Base-by-base conservation (phyloP, 2,113 vertebrate genomes). In the Bostrychus sinensis region DNA sequence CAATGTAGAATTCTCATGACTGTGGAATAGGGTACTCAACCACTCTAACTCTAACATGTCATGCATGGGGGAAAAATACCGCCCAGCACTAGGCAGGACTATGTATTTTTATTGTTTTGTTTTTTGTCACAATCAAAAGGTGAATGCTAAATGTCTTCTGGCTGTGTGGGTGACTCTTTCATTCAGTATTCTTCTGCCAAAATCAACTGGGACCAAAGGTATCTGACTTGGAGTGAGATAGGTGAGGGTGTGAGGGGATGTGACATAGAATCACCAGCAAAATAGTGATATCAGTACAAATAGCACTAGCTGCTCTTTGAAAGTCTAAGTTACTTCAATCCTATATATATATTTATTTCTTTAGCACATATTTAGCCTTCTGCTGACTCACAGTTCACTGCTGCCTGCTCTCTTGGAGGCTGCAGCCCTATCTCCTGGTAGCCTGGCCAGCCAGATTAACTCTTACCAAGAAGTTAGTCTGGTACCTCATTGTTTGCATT, bases 331-430 rank as follows among this genome's bases (percentile, higher is more conserved):
- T 46, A 56, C 42, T 68, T 46, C 32, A 4, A 46, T 68, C 36
- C 78, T 37, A 53, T 74, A 45, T 51, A 68, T 68, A 45, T 51
- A 68, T 68, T 87, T 74, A 77, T 87, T 82, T 85, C 75, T 77
- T 67, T 30, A 16, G 28, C 9, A 19, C 57, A 58, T 64, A 68
- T 72, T 26, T 59, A 76, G 58, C 70, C 78, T 80, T 83, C 45
- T 83, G 84, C 70, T 88, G 43, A 56, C 69, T 66, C 65, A 62
- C 66, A 77, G 53, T 60, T 28, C 25, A 81, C 86, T 89, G 86
- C 82, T 89, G 86, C 66, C 51, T 11, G 41, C 61, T 75, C 63
- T 68, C 82, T 84, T 62, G 54, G 64, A 61, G 60, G 42, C 63
- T 63, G 60, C 69, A 77, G 80, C 71, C 45, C 8, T 12, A 56